phyloP scores from a whole-genome alignment of 2,797 vertebrate species.

The Cossypha niveicapilla region DNA sequence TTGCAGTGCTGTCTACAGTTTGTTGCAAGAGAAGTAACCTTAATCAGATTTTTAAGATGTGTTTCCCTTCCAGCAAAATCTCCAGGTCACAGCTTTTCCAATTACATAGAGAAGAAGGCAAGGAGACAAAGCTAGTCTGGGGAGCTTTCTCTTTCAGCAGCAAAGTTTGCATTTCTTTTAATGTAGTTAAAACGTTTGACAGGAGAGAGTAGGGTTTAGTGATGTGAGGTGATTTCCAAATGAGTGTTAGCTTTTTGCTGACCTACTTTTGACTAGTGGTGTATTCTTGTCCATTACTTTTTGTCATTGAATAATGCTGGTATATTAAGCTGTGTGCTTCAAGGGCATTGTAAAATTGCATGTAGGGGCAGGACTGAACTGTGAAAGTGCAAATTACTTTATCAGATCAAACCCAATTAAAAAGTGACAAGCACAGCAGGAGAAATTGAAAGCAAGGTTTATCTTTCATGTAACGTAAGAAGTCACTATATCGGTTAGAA shows the following conservation, averaged over 20 bases:
- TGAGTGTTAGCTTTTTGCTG: slow-evolving; percentile 39
- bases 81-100: slow-evolving; percentile 5
- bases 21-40: neutral
- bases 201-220: neutral
- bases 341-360: slow-evolving; percentile 59
- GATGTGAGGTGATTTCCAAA: slow-evolving; percentile 24
- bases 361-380: slow-evolving; percentile 54
- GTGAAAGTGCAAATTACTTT: slow-evolving; percentile 64
- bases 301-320: slow-evolving; percentile 60
- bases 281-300: slow-evolving; percentile 53
- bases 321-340: slow-evolving; percentile 58
- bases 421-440: slow-evolving; percentile 63
- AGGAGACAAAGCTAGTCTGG: neutral
- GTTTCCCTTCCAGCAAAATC: slow-evolving; percentile 35
- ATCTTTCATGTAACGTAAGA: slow-evolving; percentile 54
- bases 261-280: slow-evolving; percentile 56
- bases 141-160: slow-evolving; percentile 14
- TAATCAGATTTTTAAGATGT: neutral
- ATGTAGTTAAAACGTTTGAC: slow-evolving; percentile 32
- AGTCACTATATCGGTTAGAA: slow-evolving; percentile 45
- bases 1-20: neutral
- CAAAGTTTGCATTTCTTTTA: slow-evolving; percentile 30
- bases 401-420: slow-evolving; percentile 70
- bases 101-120: neutral
- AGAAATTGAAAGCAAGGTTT: slow-evolving; percentile 57